Conservation (phyloP, 64 coral and sea anemone genomes). For the Platygyra sinensis region DNA sequence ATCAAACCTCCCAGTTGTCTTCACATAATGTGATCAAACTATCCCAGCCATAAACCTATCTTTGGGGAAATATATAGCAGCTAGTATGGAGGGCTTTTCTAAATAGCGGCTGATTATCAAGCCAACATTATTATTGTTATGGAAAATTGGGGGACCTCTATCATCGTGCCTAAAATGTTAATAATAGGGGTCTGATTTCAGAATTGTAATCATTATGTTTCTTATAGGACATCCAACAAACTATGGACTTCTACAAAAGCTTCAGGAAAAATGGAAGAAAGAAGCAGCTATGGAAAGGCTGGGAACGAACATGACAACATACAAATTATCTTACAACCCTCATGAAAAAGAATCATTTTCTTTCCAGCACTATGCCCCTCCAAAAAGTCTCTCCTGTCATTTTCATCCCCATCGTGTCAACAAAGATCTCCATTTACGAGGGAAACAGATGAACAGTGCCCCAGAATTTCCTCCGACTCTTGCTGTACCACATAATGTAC, state of each 20-base stretch:
- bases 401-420: conserved; percentile 91
- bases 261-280: conserved; percentile 94
- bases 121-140: no score
- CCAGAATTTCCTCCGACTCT: conserved; percentile 75
- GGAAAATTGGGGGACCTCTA: no score
- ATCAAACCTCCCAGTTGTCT: no score
- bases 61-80: no score
- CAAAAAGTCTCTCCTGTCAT: conserved; percentile 77
- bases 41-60: no score
- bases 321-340: conserved; percentile 70
- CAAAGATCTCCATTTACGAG: conserved; percentile 83
- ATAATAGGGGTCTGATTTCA: no score
- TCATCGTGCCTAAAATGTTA: no score
- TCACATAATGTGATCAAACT: no score
- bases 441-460: conserved; percentile 54
- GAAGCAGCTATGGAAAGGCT: conserved; percentile 83
- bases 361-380: conserved; percentile 65
- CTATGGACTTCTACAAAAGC: conserved; percentile 87
- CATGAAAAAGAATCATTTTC: conserved; percentile 72
- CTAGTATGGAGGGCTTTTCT: no score
- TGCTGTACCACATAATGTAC: conserved; percentile 52
- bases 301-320: conserved; percentile 74
- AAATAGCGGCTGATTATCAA: no score
- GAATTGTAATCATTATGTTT: no score
- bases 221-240: conserved; percentile 79